Conservation (phyloP, 2,888 invertebrate species). For the Heterodera filipjevi region DNA sequence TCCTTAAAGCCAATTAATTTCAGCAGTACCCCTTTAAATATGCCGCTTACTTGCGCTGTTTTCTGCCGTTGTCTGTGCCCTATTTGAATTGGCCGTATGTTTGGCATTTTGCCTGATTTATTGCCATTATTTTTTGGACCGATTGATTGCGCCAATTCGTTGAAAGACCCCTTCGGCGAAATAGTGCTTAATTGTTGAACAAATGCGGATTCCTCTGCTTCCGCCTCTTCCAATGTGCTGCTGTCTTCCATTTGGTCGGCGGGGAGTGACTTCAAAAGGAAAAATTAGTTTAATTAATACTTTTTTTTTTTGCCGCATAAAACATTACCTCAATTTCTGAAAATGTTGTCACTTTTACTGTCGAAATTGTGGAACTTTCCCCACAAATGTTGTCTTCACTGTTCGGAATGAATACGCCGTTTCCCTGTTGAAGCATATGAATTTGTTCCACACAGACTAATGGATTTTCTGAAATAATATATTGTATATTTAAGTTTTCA, state of each 20-base stretch:
- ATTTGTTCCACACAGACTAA: slow-evolving; percentile 64
- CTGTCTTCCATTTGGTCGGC: background rate
- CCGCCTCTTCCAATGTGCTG: slow-evolving; percentile 3
- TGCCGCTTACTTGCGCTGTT: no score
- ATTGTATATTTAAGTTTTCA: background rate
- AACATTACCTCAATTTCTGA: background rate
- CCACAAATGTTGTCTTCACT: slow-evolving; percentile 59
- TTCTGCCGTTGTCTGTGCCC: background rate
- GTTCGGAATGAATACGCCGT: slow-evolving; percentile 58
- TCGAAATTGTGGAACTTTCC: slow-evolving; percentile 3
- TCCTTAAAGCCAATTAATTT: no score
- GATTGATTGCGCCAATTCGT: background rate
- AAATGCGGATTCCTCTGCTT: slow-evolving; percentile 24
- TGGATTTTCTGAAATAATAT: slow-evolving; percentile 58
- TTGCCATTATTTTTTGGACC: slow-evolving; percentile 3
- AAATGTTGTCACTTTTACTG: slow-evolving; percentile 19
- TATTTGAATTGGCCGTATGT: slow-evolving; percentile 24
- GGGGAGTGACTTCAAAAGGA: background rate
- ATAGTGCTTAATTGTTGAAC: slow-evolving; percentile 11
- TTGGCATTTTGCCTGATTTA: background rate
- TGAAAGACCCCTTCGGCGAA: background rate
- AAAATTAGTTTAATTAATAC: background rate
- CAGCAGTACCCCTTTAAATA: no score
- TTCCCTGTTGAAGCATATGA: slow-evolving; percentile 65
- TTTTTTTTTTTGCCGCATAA: background rate